Evolutionary conservation across 2,113 vertebrate species (phyloP).

Genomic region (Anser cygnoides): DNA sequence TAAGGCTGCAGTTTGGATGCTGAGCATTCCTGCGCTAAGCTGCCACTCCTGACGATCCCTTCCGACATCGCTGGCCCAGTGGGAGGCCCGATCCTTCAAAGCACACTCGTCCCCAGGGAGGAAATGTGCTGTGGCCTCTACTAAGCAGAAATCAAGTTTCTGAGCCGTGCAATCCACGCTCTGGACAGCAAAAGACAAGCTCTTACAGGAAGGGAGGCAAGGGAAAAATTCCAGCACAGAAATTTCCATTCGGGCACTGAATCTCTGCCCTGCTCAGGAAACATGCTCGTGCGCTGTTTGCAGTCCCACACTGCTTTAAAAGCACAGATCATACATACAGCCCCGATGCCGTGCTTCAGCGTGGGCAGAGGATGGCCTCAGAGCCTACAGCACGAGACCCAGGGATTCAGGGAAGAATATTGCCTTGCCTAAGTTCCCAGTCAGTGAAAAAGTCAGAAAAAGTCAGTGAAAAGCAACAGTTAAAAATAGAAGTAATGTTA

Average conservation of each 20-base stretch:
- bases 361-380: not conserved
- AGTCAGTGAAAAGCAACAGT: not conserved
- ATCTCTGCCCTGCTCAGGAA: not conserved
- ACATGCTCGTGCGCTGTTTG: not conserved
- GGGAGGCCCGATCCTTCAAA: not conserved
- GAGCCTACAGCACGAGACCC: not conserved
- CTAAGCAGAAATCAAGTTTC: not conserved
- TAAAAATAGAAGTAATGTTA: not conserved
- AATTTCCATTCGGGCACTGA: not conserved
- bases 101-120: not conserved
- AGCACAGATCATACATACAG: not conserved
- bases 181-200: fast-evolving
- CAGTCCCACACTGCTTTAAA: not conserved
- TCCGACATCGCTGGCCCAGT: not conserved
- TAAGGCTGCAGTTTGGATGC: not conserved
- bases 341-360: not conserved
- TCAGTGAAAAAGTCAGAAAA: not conserved
- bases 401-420: not conserved
- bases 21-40: not conserved
- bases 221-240: not conserved
- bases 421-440: not conserved
- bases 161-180: not conserved
- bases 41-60: not conserved
- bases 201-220: not conserved
- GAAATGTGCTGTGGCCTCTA: not conserved